Conservation (phyloP, 2,797 vertebrate genomes). For the Enteromius mattozi region DNA sequence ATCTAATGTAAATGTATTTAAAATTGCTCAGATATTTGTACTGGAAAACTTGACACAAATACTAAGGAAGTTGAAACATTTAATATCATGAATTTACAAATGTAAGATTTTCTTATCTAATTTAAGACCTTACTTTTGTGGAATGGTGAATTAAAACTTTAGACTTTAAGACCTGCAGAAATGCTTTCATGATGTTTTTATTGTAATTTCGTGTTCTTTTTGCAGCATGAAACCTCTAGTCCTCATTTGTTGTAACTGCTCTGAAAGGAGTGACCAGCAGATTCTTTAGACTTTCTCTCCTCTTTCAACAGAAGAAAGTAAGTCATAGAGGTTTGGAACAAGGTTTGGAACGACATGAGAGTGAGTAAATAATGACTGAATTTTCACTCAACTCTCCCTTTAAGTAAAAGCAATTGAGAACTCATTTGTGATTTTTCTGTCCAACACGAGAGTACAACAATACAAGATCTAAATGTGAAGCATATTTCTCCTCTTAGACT, state of each 20-base stretch:
- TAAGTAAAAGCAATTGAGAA: background rate
- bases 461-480: conserved; percentile 2
- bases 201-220: background rate
- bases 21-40: too few relatives aligned
- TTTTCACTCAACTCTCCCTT: background rate
- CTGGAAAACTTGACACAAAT: too few relatives aligned
- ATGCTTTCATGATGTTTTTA: background rate
- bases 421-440: background rate
- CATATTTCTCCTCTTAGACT: conserved; percentile 16
- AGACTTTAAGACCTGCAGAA: background rate
- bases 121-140: background rate
- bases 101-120: too few relatives aligned
- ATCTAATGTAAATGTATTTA: too few relatives aligned
- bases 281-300: background rate
- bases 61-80: background rate
- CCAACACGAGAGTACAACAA: background rate
- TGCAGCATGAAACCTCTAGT: background rate
- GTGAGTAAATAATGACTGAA: background rate
- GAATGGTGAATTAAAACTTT: background rate
- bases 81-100: background rate
- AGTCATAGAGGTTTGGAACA: background rate
- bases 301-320: background rate
- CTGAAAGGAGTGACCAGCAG: background rate
- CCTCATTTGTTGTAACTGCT: background rate
- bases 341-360: background rate